A percentile compares a stretch with the other conserved stretches of the same genome.
Evolutionary conservation across 2,888 invertebrate species (phyloP).

Genomic region (Holacanthella duospinosa): DNA sequence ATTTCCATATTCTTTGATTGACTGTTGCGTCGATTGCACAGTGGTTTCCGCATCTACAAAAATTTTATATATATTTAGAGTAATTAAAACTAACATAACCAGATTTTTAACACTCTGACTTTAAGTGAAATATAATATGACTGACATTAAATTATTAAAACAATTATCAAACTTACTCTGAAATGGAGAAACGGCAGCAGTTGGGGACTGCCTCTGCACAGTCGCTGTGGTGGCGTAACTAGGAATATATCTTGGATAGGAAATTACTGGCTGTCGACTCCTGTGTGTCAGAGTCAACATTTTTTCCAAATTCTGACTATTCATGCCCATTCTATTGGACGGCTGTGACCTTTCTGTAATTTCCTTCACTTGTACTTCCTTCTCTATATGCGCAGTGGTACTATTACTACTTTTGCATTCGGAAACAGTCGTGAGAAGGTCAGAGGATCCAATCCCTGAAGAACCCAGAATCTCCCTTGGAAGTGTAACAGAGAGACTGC

Average conservation of each 20-base stretch:
- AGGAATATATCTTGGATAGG: conserved; percentile 34
- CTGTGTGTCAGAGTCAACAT: background rate
- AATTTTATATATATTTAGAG: no score
- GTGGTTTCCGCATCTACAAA: no score
- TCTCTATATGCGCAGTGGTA: no score
- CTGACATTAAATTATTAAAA: no score
- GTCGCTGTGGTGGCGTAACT: conserved; percentile 27
- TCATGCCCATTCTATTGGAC: background rate
- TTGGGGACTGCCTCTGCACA: no score
- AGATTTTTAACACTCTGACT: background rate
- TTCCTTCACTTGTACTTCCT: background rate
- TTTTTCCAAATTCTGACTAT: background rate
- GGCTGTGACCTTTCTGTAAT: background rate
- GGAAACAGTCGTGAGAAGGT: conserved; percentile 18
- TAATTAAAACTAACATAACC: background rate
- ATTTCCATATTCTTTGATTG: no score
- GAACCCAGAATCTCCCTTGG: conserved; percentile 4
- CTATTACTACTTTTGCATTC: no score
- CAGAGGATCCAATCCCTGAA: conserved; percentile 12
- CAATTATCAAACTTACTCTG: no score
- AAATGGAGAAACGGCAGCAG: no score
- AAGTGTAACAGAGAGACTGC: conserved; percentile 13
- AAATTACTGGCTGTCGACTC: conserved; percentile 18
- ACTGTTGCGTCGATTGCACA: no score
- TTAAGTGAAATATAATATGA: background rate